Base-by-base conservation (phyloP, 2,797 vertebrate genomes). In the Pipistrellus pipistrellus region DNA sequence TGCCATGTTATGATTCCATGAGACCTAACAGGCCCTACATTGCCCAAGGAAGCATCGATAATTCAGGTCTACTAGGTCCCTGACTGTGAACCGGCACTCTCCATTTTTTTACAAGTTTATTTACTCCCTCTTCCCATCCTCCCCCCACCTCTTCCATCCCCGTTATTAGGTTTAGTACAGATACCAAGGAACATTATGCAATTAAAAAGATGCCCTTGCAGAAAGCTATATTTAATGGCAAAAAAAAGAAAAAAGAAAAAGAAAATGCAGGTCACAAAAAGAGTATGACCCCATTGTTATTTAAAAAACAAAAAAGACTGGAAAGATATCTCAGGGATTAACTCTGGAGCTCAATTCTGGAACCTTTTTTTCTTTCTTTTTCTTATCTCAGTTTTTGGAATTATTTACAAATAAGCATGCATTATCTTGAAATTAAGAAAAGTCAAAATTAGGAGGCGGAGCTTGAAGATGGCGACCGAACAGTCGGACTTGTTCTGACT, bases 401-500 rank as follows among this genome's bases (percentile, higher is more conserved):
- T 88, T 84, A 78, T 75, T 88, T 93, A 68, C n/a, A 88, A 76
- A 41, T 75, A 68, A 75, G 3, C 9, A 48, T 32, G 13, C 55
- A 10, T 66, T 71, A 48, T 25, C 53, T 88, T 44, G 71, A 27
- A 85, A 81, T 46, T 76, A 71, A 80, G 46, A 80, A 73, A 80
- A 62, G 30, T 30, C 20, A 94, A 62, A 83, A 53, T 72, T 66
- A 84, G n/a, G n/a, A n/a, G n/a, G n/a, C n/a, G n/a, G n/a, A n/a
- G n/a, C n/a, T n/a, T n/a, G n/a, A n/a, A n/a, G n/a, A n/a, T n/a
- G n/a, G n/a, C n/a, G n/a, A n/a, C n/a, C n/a, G n/a, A n/a, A n/a
- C n/a, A n/a, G n/a, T n/a, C n/a, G n/a, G n/a, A n/a, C n/a, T n/a
- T n/a, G n/a, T n/a, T n/a, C n/a, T n/a, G n/a, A n/a, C n/a, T n/a